Conservation (phyloP, 2,888 invertebrate genomes). For the Caenorhabditis sp. region DNA sequence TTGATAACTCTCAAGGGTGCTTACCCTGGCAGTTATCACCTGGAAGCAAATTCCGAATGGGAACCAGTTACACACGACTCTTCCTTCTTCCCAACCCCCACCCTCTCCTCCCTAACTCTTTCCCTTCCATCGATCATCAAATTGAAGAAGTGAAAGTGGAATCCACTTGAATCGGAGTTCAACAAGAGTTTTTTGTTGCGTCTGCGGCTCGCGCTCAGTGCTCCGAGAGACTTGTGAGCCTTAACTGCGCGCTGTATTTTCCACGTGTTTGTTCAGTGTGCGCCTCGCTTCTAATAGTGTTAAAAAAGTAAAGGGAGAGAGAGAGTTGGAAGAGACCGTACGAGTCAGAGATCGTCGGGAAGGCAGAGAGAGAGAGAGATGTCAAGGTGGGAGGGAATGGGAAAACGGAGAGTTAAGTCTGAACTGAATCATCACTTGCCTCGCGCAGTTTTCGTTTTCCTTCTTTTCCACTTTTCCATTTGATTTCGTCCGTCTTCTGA, state of each 20-base stretch:
- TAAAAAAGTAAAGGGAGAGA: slow-evolving; percentile 66
- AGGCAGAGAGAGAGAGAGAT: slow-evolving; percentile 38
- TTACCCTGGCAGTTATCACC: slow-evolving; percentile 59
- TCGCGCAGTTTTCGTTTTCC: slow-evolving; percentile 24
- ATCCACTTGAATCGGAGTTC: slow-evolving; percentile 64
- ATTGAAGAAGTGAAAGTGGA: slow-evolving; percentile 61
- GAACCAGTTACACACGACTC: slow-evolving; percentile 35
- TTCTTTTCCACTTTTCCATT: slow-evolving; percentile 28
- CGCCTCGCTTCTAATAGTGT: slow-evolving; percentile 38
- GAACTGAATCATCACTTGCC: slow-evolving; percentile 54
- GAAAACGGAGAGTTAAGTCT: slow-evolving; percentile 11
- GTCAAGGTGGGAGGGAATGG: slow-evolving; percentile 43
- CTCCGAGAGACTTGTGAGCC: too few relatives aligned
- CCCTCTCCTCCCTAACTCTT: neutral
- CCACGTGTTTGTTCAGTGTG: slow-evolving; percentile 52
- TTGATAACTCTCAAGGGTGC: slow-evolving; percentile 10
- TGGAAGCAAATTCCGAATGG: slow-evolving; percentile 3
- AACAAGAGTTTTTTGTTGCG: slow-evolving; percentile 57
- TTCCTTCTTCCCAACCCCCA: slow-evolving; percentile 3
- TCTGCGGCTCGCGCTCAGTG: slow-evolving; percentile 46
- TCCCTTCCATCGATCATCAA: slow-evolving; percentile 36
- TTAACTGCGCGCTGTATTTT: slow-evolving; percentile 47
- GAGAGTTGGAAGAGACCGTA: slow-evolving; percentile 43
- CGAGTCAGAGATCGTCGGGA: slow-evolving; percentile 27
- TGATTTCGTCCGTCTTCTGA: too few relatives aligned